Conservation (phyloP, 2,113 vertebrate species). For the Laticauda colubrina region DNA sequence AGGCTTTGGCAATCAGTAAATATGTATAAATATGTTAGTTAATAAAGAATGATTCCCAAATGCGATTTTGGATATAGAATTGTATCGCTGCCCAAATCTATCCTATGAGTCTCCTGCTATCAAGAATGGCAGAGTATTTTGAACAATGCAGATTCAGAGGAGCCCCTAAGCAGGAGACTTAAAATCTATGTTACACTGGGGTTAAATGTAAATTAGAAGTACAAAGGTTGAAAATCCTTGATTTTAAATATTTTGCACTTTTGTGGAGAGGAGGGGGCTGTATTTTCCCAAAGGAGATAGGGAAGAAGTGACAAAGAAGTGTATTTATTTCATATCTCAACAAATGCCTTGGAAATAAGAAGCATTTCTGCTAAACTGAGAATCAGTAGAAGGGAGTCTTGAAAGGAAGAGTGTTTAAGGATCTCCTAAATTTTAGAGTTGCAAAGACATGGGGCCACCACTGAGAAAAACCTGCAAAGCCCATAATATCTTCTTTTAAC, state of each 20-base stretch:
- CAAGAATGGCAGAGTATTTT: neutral
- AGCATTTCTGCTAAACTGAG: neutral
- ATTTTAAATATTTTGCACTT: neutral
- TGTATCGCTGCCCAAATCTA: neutral
- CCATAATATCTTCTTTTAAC: too few relatives aligned
- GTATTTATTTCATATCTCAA: neutral
- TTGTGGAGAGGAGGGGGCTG: neutral
- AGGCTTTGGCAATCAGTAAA: neutral
- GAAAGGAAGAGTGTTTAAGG: neutral
- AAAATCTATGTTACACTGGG: neutral
- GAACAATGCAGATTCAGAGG: neutral
- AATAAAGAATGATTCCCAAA: neutral
- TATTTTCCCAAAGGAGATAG: neutral
- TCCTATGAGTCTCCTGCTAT: neutral
- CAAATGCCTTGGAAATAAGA: neutral
- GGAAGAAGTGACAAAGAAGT: neutral
- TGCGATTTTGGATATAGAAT: neutral
- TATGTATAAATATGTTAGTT: neutral
- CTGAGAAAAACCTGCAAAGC: neutral
- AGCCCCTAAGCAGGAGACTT: neutral
- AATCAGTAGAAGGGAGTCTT: neutral
- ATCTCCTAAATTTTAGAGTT: neutral
- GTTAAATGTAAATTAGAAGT: neutral
- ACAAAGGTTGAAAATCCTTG: neutral
- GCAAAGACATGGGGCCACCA: neutral